A percentile compares a stretch with the other conserved stretches of the same genome.
Conservation (phyloP, 2,113 vertebrate species). For the Serinus canaria region DNA sequence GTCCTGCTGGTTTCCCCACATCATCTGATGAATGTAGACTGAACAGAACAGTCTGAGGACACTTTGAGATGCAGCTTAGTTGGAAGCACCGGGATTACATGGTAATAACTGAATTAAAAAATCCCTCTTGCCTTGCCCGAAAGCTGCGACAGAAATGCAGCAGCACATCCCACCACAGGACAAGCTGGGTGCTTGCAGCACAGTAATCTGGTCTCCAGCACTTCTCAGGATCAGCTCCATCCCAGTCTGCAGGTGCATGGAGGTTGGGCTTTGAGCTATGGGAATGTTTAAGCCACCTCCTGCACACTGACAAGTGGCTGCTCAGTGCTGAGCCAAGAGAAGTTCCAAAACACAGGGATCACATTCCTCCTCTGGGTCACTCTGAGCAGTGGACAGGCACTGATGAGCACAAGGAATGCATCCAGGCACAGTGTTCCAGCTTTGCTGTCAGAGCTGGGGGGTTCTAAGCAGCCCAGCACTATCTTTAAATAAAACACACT, state of each 20-base stretch:
- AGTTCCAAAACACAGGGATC: background rate
- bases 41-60: background rate
- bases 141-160: background rate
- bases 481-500: background rate
- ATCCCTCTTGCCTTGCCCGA: background rate
- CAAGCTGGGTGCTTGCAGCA: background rate
- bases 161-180: background rate
- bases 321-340: background rate
- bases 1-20: background rate
- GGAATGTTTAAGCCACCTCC: background rate
- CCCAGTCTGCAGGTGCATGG: accelerated
- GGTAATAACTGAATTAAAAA: background rate
- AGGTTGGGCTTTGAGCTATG: accelerated
- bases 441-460: background rate
- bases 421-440: background rate
- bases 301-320: accelerated
- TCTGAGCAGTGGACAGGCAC: background rate
- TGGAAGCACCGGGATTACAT: background rate
- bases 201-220: background rate
- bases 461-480: background rate
- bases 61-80: background rate
- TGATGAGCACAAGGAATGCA: background rate
- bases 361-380: background rate
- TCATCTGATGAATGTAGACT: background rate
- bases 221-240: background rate